Conservation (phyloP, 2,888 invertebrate species). For the Platynereis dumerilii region DNA sequence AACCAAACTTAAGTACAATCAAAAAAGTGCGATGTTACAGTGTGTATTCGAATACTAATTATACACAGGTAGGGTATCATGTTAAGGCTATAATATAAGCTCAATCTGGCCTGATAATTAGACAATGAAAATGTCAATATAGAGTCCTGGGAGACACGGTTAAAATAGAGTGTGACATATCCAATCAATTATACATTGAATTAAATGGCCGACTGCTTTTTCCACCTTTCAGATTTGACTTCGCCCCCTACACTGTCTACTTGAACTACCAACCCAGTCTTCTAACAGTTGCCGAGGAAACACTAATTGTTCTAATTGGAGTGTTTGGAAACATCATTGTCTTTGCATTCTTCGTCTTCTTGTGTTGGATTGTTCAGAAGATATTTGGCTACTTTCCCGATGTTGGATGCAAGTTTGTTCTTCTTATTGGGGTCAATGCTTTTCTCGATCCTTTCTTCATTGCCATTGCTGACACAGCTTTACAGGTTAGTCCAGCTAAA, state of each 20-base stretch:
- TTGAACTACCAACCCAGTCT: conserved; percentile 59
- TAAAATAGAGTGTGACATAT: no score
- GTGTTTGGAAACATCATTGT: conserved; percentile 49
- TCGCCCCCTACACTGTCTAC: conserved; percentile 58
- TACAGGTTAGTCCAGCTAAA: conserved; percentile 43
- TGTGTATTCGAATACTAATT: no score
- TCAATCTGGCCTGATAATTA: no score
- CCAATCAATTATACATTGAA: no score
- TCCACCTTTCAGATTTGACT: conserved; percentile 56
- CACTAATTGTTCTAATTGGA: conserved; percentile 53
- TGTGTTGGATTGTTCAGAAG: conserved; percentile 47
- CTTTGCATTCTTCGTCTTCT: conserved; percentile 47
- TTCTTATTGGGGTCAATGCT: conserved; percentile 54
- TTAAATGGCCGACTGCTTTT: no score
- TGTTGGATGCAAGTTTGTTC: conserved; percentile 55
- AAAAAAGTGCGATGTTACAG: no score
- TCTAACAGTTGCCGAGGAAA: conserved; percentile 51
- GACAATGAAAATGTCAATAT: no score
- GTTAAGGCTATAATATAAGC: no score
- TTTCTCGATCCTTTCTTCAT: conserved; percentile 55
- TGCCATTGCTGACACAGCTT: conserved; percentile 48
- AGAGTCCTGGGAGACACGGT: no score
- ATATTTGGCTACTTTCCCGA: conserved; percentile 52
- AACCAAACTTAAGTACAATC: no score
- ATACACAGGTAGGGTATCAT: no score